Base-by-base conservation (phyloP, 2,888 invertebrate species). In the Branchipolynoe longqiensis region DNA sequence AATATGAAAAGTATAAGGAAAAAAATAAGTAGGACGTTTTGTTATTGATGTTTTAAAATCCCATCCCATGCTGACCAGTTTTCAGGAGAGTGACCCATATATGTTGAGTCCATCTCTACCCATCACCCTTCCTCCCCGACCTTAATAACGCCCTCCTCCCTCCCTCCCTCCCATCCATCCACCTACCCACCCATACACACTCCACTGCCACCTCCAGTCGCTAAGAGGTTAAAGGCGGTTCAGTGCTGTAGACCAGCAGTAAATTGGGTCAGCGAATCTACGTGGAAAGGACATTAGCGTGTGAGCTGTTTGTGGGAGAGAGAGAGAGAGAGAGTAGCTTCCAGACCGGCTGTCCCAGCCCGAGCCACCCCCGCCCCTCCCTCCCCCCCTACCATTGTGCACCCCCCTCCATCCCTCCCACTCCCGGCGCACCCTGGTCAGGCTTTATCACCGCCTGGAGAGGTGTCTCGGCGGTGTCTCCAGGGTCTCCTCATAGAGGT, bases 291-390 rank as follows among this genome's bases (percentile, higher is more conserved):
- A 38, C 69, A 69, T 69, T 69, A 69, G 69, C 38, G 69, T 33
- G 36, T 69, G 69, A 69, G 69, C 69, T n/a, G 69, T 69, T 69
- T 69, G 36, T 69, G 69, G 38, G 69, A 69, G 38, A 12, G 36
- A 69, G 69, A 36, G 36, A 36, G 69, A 25, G 69, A 69, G 38
- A 12, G 36, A 69, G 69, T 38, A 69, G 69, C 36, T 69, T 38
- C 1, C 38, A n/a, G 18, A 38, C 8, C 38, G 33, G 69, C 22
- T 69, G 69, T 36, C 12, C 36, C 36, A 18, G 38, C 36, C 36
- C 12, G 69, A 69, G 69, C 22, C 12, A 38, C n/a, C n/a, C n/a
- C n/a, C n/a, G n/a, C n/a, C n/a, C n/a, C n/a, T n/a, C n/a, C n/a
- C n/a, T n/a, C n/a, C 69, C 38, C 69, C 33, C 69, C 69, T 18